Conservation (phyloP, 2,888 invertebrate genomes). For the Dryobota labecula region DNA sequence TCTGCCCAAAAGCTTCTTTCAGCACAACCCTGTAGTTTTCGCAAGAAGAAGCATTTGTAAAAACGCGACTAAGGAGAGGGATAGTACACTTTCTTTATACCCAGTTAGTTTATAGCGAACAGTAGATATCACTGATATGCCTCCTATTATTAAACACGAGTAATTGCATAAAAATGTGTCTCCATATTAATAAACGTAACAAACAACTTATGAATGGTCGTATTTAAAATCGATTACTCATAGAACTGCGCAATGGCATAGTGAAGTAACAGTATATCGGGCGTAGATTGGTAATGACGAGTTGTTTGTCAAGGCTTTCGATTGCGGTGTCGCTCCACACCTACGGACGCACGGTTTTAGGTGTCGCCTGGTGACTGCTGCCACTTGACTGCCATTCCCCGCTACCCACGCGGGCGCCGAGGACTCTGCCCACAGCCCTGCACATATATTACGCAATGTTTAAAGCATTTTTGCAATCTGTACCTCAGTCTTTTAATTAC, state of each 20-base stretch:
- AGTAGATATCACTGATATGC: not conserved
- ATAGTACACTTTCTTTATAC: not conserved
- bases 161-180: conserved; percentile 20
- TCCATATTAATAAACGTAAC: conserved; percentile 22
- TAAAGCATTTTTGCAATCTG: conserved; percentile 66
- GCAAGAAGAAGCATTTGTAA: not conserved
- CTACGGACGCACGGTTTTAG: conserved; percentile 77
- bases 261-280: conserved; percentile 74
- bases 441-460: conserved; percentile 71
- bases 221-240: conserved; percentile 69
- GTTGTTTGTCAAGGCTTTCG: conserved; percentile 79
- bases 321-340: conserved; percentile 76
- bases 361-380: conserved; percentile 75
- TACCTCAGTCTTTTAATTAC: conserved; percentile 29
- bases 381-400: conserved; percentile 74
- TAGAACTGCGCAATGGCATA: conserved; percentile 70
- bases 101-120: conserved; percentile 10
- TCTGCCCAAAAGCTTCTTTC: not conserved
- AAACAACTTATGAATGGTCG: conserved; percentile 69
- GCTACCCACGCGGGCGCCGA: conserved; percentile 81
- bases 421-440: conserved; percentile 81
- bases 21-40: not conserved
- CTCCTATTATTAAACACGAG: conserved; percentile 10
- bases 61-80: not conserved
- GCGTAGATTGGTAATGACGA: conserved; percentile 71